Conservation (phyloP, 1,140 invertebrate genomes). For the Sogatella furcifera region DNA sequence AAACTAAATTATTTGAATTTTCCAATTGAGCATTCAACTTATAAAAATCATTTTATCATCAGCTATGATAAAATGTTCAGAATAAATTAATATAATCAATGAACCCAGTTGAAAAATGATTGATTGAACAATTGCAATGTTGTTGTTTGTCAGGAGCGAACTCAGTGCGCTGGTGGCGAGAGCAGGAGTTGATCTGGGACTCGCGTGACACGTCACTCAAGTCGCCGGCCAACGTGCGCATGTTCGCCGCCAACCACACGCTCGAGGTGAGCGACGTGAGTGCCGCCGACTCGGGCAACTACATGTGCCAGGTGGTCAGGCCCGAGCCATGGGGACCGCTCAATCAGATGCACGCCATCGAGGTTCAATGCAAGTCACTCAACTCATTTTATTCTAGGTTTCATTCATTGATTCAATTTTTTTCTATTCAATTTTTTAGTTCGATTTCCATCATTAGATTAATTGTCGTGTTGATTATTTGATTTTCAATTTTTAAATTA, state of each 20-base stretch:
- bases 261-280: slow-evolving; percentile 49
- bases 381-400: no score
- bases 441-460: slow-evolving; percentile 7
- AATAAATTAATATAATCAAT: no score
- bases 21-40: no score
- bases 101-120: no score
- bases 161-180: slow-evolving; percentile 46
- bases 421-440: background rate
- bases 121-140: no score
- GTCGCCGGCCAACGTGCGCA: slow-evolving; percentile 41
- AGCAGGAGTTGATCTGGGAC: slow-evolving; percentile 47
- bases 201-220: slow-evolving; percentile 38
- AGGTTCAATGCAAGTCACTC: slow-evolving; percentile 56
- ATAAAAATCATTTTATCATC: no score
- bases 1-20: no score
- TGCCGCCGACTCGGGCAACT: slow-evolving; percentile 55
- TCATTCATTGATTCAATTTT: no score
- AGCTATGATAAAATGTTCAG: no score
- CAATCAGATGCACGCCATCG: slow-evolving; percentile 56
- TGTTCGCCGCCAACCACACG: slow-evolving; percentile 56
- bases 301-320: slow-evolving; percentile 53
- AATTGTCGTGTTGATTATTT: no score
- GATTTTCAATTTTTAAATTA: no score
- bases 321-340: slow-evolving; percentile 45
- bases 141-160: slow-evolving; percentile 20